phyloP scores from a whole-genome alignment of 1,140 invertebrate species.

The Drosophila gunungcola region DNA sequence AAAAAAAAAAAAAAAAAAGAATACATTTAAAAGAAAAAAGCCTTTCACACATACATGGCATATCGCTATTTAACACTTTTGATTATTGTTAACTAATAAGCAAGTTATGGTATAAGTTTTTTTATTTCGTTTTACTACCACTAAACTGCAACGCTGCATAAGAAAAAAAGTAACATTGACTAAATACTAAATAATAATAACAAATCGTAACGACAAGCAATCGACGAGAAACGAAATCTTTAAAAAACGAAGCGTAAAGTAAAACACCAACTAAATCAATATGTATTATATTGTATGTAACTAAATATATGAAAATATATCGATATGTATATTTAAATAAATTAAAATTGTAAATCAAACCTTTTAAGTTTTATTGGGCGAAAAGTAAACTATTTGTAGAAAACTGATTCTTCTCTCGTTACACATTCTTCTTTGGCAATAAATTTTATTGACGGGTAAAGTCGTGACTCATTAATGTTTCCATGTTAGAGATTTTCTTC shows the following conservation, averaged over 20 bases:
- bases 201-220: conserved; percentile 38
- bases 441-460: neutral
- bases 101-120: conserved; percentile 64
- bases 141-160: conserved; percentile 11
- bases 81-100: conserved; percentile 78
- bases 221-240: conserved; percentile 34
- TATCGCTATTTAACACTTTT: conserved; percentile 76
- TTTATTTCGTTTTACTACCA: conserved; percentile 50
- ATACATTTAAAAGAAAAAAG: conserved; percentile 1
- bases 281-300: conserved; percentile 76
- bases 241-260: conserved; percentile 14
- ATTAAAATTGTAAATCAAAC: conserved; percentile 35
- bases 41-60: conserved; percentile 43
- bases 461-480: neutral
- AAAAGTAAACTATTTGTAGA: neutral
- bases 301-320: conserved; percentile 43
- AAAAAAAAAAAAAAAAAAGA: neutral
- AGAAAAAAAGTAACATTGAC: conserved; percentile 25
- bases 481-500: conserved; percentile 1
- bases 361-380: neutral
- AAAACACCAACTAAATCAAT: conserved; percentile 66
- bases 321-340: conserved; percentile 52
- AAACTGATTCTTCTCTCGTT: neutral
- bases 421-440: neutral
- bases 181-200: conserved; percentile 11